Conservation (phyloP, 37 sponge, comb jelly and placozoan genomes). For the Chondrilla cf. caribensis region DNA sequence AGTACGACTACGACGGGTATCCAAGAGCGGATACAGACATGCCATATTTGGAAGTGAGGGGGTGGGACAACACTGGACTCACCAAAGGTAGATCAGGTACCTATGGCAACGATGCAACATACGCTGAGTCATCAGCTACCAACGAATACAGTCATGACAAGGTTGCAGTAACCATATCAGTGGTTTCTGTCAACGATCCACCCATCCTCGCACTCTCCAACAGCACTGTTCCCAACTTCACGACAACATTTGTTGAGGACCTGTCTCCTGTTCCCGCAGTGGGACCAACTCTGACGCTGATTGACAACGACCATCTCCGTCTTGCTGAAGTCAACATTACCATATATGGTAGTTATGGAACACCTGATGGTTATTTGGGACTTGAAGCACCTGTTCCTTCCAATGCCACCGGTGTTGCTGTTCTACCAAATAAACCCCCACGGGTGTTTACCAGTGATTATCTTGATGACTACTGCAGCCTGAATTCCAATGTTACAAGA, state of each 20-base stretch:
- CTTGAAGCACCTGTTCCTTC: background rate
- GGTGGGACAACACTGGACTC: conserved; percentile 88
- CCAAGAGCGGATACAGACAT: conserved; percentile 51
- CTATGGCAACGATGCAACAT: conserved; percentile 81
- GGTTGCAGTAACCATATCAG: conserved; percentile 25
- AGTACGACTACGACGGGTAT: conserved; percentile 42
- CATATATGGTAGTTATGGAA: conserved; percentile 49
- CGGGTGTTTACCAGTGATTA: conserved; percentile 10
- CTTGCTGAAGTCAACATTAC: conserved; percentile 69
- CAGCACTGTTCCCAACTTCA: conserved; percentile 12
- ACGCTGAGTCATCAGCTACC: conserved; percentile 41
- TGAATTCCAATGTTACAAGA: conserved; percentile 28
- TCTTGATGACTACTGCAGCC: conserved; percentile 49
- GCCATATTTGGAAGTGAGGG: conserved; percentile 61
- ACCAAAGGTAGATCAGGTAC: conserved; percentile 60
- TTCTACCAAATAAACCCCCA: conserved; percentile 1
- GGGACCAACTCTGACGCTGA: conserved; percentile 54
- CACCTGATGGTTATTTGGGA: background rate
- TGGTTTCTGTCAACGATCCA: conserved; percentile 58
- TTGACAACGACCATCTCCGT: conserved; percentile 74
- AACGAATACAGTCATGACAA: conserved; percentile 63
- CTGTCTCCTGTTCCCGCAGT: conserved; percentile 44
- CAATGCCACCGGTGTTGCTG: background rate
- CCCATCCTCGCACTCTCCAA: conserved; percentile 69
- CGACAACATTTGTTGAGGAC: conserved; percentile 68